These are phyloP conservation scores for Sylvilagus floridanus DNA, from an alignment of 2,797 vertebrate species.

Conservation along the genomic window DNA sequence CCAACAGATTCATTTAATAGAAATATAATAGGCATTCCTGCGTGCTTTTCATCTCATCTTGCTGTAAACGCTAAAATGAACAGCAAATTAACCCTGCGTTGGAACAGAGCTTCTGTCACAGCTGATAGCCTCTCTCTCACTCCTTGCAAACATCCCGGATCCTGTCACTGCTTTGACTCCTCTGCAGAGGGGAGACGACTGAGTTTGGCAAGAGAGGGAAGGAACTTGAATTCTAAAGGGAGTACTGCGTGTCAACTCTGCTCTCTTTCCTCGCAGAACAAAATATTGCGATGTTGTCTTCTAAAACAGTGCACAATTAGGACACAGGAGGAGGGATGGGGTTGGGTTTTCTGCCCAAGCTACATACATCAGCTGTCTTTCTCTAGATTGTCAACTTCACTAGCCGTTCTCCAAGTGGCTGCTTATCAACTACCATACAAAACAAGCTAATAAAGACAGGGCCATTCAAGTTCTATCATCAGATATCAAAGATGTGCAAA, in stretches of 20 bases:
- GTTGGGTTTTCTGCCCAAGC: slow-evolving; percentile 61
- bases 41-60: slow-evolving; percentile 88
- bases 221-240: slow-evolving; percentile 83
- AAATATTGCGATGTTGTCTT: slow-evolving; percentile 22
- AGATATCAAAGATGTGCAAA: slow-evolving; percentile 87
- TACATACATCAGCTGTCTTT: slow-evolving; percentile 69
- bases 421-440: slow-evolving; percentile 73
- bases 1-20: slow-evolving; percentile 89
- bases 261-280: slow-evolving; percentile 72
- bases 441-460: slow-evolving; percentile 84
- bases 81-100: slow-evolving; percentile 89
- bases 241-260: slow-evolving; percentile 76
- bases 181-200: slow-evolving; percentile 78
- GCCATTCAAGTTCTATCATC: slow-evolving; percentile 86
- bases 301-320: slow-evolving; percentile 74
- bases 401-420: slow-evolving; percentile 75
- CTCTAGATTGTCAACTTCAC: slow-evolving; percentile 78
- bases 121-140: slow-evolving; percentile 86
- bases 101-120: slow-evolving; percentile 87
- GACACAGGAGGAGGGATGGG: slow-evolving; percentile 58
- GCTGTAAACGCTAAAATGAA: slow-evolving; percentile 88
- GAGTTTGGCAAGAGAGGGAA: slow-evolving; percentile 82
- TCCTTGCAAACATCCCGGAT: slow-evolving; percentile 85
- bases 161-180: slow-evolving; percentile 83
- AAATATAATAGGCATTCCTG: slow-evolving; percentile 90